These are phyloP conservation scores for Piliocolobus tephrosceles DNA, from an alignment of 2,113 vertebrate species.

Conservation along the genomic window DNA sequence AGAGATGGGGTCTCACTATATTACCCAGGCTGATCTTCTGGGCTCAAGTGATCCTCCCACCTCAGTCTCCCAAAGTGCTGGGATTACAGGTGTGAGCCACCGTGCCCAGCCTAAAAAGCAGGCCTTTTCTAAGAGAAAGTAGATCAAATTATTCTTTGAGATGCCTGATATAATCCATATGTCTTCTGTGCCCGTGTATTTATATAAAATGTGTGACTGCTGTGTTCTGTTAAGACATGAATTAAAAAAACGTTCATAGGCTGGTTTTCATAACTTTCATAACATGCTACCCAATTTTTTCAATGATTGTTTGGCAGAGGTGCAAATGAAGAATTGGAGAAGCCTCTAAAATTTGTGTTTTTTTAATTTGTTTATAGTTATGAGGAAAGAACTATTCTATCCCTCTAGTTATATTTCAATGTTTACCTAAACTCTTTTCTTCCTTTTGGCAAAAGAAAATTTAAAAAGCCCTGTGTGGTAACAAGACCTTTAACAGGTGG, in stretches of 20 bases:
- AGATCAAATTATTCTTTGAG: neutral
- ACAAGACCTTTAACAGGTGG: neutral
- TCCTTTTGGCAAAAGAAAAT: neutral
- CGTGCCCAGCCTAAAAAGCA: neutral
- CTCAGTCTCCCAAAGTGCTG: no score
- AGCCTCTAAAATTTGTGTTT: neutral
- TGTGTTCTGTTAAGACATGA: neutral
- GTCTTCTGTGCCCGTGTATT: neutral
- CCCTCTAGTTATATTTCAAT: conserved; percentile 24
- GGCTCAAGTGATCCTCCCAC: no score
- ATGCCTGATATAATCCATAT: neutral
- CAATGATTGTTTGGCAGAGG: conserved; percentile 40
- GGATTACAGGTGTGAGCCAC: no score
- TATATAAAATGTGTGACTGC: neutral
- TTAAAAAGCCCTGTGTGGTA: neutral
- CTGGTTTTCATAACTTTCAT: conserved; percentile 35
- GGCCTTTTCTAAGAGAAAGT: neutral
- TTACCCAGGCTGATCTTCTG: no score
- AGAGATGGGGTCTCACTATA: no score
- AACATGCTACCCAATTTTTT: neutral
- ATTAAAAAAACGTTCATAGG: neutral
- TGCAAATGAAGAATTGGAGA: conserved; percentile 49
- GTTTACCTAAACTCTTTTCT: conserved; percentile 30
- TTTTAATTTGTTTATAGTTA: conserved; percentile 53
- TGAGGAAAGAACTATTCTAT: conserved; percentile 45